Conservation (phyloP, 1,140 invertebrate genomes). For the Subanguina moxae region DNA sequence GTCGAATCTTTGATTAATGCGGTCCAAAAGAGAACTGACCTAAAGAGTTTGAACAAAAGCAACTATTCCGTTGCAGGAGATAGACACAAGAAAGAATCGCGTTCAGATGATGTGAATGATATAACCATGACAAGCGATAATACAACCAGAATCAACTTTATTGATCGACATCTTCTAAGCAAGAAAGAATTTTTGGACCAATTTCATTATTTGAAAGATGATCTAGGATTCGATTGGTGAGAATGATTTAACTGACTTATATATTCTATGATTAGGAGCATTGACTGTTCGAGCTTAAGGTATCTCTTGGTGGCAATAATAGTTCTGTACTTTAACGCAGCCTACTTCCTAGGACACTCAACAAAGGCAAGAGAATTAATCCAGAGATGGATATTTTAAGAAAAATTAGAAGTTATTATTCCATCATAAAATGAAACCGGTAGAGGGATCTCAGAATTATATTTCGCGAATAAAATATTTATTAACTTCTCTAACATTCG, state of each 20-base stretch:
- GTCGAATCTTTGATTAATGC: conserved; percentile 23
- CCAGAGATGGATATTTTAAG: not conserved
- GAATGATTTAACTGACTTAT: too few species aligned
- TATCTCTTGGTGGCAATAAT: conserved; percentile 3
- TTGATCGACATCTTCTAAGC: not conserved
- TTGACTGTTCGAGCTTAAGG: not conserved
- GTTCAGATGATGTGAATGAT: too few species aligned
- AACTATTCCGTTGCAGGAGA: too few species aligned
- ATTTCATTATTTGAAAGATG: conserved; percentile 25
- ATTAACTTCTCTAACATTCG: too few species aligned
- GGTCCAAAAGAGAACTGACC: conserved; percentile 18
- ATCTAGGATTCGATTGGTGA: conserved; percentile 34
- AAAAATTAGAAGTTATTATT: too few species aligned
- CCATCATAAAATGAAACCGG: too few species aligned
- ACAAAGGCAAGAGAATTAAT: not conserved
- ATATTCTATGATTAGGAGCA: too few species aligned
- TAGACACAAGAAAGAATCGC: too few species aligned
- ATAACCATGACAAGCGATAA: too few species aligned
- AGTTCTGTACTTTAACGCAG: not conserved
- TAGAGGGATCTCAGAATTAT: too few species aligned
- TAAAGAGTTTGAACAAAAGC: conserved; percentile 1
- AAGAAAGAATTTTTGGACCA: conserved; percentile 22
- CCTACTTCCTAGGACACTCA: conserved; percentile 4
- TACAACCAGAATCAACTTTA: too few species aligned
- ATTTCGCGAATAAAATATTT: too few species aligned